These are phyloP conservation scores for Helicorthomorpha holstii DNA, from an alignment of 1,140 invertebrate species.

Conservation along the genomic window DNA sequence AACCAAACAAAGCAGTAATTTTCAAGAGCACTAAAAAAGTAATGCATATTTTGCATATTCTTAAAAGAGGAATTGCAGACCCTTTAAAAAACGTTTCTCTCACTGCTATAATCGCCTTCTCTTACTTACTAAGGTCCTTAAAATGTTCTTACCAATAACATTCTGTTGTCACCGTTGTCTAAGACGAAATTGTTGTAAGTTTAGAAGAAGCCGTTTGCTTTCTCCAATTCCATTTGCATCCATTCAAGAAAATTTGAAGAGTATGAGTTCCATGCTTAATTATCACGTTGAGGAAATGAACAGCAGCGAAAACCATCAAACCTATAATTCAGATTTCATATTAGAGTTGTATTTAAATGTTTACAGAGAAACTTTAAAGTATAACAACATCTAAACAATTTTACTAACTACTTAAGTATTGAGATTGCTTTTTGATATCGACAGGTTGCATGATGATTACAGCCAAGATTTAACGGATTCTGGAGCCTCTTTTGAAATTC, in stretches of 20 bases:
- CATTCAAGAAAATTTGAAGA: neutral
- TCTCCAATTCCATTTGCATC: neutral
- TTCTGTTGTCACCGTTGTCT: neutral
- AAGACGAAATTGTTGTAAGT: neutral
- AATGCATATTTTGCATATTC: neutral
- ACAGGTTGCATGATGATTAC: too few species aligned
- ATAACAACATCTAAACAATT: too few species aligned
- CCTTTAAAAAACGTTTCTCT: neutral
- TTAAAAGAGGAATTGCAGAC: neutral
- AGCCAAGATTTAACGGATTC: too few species aligned
- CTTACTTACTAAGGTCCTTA: neutral
- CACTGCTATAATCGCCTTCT: neutral
- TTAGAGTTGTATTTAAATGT: too few species aligned
- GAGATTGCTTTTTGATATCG: too few species aligned
- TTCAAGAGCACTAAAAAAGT: neutral
- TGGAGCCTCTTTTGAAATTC: too few species aligned
- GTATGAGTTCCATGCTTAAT: too few species aligned
- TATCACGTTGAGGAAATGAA: too few species aligned
- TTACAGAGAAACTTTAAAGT: too few species aligned
- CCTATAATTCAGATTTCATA: too few species aligned
- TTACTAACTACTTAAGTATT: too few species aligned
- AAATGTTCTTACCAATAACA: neutral
- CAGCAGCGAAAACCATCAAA: too few species aligned
- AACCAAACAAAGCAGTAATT: neutral
- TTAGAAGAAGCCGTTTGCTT: neutral